Evolutionary conservation across 2,888 invertebrate species (phyloP), one percentile per base, ranked within the genome.

Genomic region (Eugnorisma glareosa): DNA sequence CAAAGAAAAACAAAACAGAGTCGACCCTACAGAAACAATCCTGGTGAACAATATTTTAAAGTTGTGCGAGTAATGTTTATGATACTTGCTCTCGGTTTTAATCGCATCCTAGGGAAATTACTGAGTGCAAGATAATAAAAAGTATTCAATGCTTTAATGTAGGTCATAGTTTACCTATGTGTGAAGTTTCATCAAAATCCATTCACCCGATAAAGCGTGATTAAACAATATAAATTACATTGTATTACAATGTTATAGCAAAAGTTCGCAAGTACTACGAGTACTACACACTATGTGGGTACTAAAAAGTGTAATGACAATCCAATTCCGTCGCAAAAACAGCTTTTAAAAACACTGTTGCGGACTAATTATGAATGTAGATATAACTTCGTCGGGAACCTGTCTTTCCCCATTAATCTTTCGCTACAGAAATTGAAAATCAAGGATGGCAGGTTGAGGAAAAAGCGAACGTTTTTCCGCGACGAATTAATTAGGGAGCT

Each of bases 391-490:
- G 87, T 81, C 79, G 87, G 83, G 82, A 89, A 90, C 71, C 89
- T 93, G 93, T 92, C 91, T 89, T 86, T 89, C 61, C 82, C 89
- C 92, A 94, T 94, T 94, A 94, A 94, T 94, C 93, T 93, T 93
- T 91, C 84, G 90, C 89, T 88, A 89, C 89, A 91, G 92, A 93
- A 94, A 94, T 94, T 93, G 93, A 94, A 94, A 94, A 94, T 94
- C 94, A 92, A 90, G 91, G 91, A 90, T 92, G 91, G 90, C 91
- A 92, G 91, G 89, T 90, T 86, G 89, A 86, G 88, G 92, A 91
- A 93, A 93, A 91, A 91, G 88, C 79, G 88, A 89, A 90, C 90
- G 88, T 89, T 91, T 91, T 92, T 91, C 87, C 91, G 91, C 89
- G 85, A 92, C 89, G 91, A 94, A 94, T 94, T 94, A 94, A 94